Evolutionary conservation across 2,888 invertebrate genomes (phyloP), one percentile per base, ranked within the genome.

Genomic region (Melanostoma mellinum): DNA sequence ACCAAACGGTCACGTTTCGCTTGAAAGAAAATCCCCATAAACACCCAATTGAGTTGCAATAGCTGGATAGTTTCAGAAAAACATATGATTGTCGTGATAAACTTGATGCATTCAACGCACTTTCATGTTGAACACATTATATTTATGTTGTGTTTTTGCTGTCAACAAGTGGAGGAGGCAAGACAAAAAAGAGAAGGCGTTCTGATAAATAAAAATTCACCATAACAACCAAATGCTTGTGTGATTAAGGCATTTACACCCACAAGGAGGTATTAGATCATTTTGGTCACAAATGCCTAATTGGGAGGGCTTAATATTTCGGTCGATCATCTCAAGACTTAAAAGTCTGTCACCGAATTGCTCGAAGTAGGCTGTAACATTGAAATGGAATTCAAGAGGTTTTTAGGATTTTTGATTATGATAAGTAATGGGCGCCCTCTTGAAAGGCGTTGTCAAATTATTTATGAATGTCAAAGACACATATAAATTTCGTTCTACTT

Each of bases 221-320:
- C 82, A 73, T 63, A 82, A 53, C 44, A 44, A 69, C 68, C 56
- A 68, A 69, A 50, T 52, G 61, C 56, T 56, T 30, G 72, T 30
- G 72, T 81, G 55, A 72, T 82, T 77, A 56, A 68, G 44, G 63
- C 68, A 74, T 74, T 72, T 55, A 77, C 72, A 73, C 82, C 82
- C 82, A 82, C 82, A 33, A 60, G 53, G 20, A 20, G 9, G 1
- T 9, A 38, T 50, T 56, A 55, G 46, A 80, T 76, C 44, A 36
- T 42, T 61, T 73, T 50, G 53, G 42, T 36, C 44, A 50, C 65
- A 68, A 50, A 68, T 63, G 61, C 68, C 50, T 56, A 73, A 82
- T 69, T 58, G 68, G 60, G 20, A 20, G 20, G 20, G 20, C 20
- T 20, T 20, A 20, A 0, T 20, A 20, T 20, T 20, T 20, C 20